Conservation (phyloP, 2,113 vertebrate genomes). For the pig (Sus scrofa) region T2T-Sscrofa CM000812.6:114183501-114184000, state of each 20-base stretch:
- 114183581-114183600: too few relatives aligned
- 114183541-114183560: too few relatives aligned
- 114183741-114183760: background rate
- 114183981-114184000: slow-evolving; percentile 11
- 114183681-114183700: too few relatives aligned
- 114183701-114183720: too few relatives aligned
- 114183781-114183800: background rate
- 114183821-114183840: background rate
- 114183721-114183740: too few relatives aligned
- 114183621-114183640: too few relatives aligned
- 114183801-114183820: background rate
- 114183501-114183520: too few relatives aligned
- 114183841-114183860: background rate
- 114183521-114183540: too few relatives aligned
- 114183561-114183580: too few relatives aligned
- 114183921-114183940: background rate
- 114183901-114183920: background rate
- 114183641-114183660: too few relatives aligned
- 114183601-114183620: too few relatives aligned
- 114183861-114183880: background rate
- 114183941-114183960: background rate
- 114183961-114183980: background rate
- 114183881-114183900: background rate
- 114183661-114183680: too few relatives aligned
- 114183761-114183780: background rate